A percentile compares a stretch with the other conserved stretches of the same genome.
Conservation (phyloP, 2,113 vertebrate species). For the Martes martes region DNA sequence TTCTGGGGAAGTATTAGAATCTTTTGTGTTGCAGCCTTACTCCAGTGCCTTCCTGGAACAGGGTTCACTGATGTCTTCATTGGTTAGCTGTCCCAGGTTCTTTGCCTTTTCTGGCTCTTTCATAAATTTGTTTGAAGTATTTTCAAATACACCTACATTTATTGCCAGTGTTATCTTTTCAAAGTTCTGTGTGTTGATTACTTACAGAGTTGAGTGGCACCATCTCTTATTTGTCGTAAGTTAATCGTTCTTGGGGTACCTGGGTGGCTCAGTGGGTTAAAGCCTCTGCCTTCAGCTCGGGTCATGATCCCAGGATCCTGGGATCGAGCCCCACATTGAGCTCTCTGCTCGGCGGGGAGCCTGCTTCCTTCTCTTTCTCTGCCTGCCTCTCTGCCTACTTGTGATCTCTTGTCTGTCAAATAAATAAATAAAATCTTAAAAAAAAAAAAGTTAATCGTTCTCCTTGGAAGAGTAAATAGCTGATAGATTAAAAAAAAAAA, state of each 20-base stretch:
- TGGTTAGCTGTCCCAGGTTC: neutral
- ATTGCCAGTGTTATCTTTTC: neutral
- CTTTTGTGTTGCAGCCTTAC: neutral
- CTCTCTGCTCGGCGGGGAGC: no score
- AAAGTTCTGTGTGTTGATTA: neutral
- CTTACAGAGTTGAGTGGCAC: neutral
- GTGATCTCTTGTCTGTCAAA: no score
- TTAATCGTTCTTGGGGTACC: neutral
- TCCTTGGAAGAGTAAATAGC: neutral
- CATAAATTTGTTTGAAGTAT: neutral
- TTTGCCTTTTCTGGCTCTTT: neutral
- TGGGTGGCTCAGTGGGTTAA: no score
- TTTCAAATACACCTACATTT: neutral
- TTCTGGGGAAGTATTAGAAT: neutral
- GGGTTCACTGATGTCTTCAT: neutral
- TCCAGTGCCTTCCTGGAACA: neutral
- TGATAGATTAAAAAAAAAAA: neutral
- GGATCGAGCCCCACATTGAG: no score
- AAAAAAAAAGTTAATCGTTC: neutral
- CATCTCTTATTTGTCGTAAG: neutral
- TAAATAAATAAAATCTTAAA: no score
- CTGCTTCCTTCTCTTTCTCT: no score
- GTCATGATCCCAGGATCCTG: no score
- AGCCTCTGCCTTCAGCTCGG: no score
- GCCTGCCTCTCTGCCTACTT: no score